phyloP scores from a whole-genome alignment of 2,113 vertebrate genomes.

The Pholis gunnellus region DNA sequence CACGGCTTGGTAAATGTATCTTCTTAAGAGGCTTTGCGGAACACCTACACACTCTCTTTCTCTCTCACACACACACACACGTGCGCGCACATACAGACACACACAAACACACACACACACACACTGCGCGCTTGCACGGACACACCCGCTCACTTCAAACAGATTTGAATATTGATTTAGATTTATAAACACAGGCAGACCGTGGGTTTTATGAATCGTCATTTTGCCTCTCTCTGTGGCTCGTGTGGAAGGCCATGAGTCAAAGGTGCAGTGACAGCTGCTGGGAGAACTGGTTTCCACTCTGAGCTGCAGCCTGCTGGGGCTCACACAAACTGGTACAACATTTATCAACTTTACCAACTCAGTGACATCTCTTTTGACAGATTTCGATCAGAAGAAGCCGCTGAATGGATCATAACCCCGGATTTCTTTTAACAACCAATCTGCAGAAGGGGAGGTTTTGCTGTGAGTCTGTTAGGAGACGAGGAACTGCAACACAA shows the following conservation, averaged over 20 bases:
- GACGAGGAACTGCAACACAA: conserved; percentile 29
- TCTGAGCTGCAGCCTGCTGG: conserved; percentile 23
- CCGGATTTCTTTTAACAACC: conserved; percentile 56
- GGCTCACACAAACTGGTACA: conserved; percentile 14
- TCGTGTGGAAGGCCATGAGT: conserved; percentile 70
- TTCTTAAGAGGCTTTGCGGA: conserved; percentile 98
- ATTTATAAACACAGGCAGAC: conserved; percentile 91
- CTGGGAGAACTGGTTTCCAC: conserved; percentile 33
- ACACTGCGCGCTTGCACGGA: conserved; percentile 86
- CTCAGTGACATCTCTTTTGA: conserved; percentile 56
- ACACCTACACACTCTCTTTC: conserved; percentile 93
- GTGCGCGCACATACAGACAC: conserved; percentile 33
- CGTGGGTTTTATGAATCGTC: conserved; percentile 72
- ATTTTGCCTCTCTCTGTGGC: conserved; percentile 63
- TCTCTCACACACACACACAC: conserved; percentile 40
- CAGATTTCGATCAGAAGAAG: conserved; percentile 61
- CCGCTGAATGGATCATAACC: conserved; percentile 33
- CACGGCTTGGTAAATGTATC: conserved; percentile 98
- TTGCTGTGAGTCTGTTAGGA: conserved; percentile 18
- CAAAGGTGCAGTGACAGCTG: conserved; percentile 73
- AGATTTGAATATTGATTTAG: conserved; percentile 99
- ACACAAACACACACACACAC: conserved; percentile 29
- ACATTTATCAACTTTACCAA: conserved; percentile 37
- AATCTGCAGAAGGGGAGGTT: conserved; percentile 34
- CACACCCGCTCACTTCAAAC: conserved; percentile 95